A percentile compares a stretch with the other conserved stretches of the same genome.
phyloP scores from a whole-genome alignment of 2,113 vertebrate genomes.

The Eulemur rufifrons region DNA sequence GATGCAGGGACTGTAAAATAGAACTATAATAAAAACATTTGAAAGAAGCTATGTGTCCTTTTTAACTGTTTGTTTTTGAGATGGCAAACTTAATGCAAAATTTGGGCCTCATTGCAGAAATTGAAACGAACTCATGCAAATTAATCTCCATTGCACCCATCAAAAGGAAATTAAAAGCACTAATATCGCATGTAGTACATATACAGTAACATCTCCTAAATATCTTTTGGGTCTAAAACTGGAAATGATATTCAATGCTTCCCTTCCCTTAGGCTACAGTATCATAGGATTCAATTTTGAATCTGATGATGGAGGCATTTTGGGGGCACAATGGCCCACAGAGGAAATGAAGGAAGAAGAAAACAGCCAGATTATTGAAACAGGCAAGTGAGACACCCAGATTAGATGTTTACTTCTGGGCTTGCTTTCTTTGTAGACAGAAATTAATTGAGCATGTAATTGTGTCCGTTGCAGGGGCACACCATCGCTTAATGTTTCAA shows the following conservation, averaged over 20 bases:
- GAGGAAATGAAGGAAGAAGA: constrained; percentile 69
- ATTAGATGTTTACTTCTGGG: constrained; percentile 30
- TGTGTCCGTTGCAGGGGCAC: constrained; percentile 36
- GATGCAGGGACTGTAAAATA: constrained; percentile 58
- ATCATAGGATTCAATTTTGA: constrained; percentile 78
- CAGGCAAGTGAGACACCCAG: constrained; percentile 34
- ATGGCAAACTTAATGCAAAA: constrained; percentile 67
- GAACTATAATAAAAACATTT: constrained; percentile 62
- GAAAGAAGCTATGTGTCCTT: constrained; percentile 66
- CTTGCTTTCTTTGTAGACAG: constrained; percentile 41
- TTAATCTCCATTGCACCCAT: constrained; percentile 75
- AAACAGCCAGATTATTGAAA: constrained; percentile 64
- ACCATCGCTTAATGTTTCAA: constrained; percentile 44
- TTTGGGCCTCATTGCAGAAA: constrained; percentile 74
- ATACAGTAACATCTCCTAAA: constrained; percentile 70
- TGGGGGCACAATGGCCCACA: constrained; percentile 67
- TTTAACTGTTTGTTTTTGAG: constrained; percentile 75
- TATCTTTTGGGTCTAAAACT: constrained; percentile 61
- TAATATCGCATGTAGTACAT: constrained; percentile 62
- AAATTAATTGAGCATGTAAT: constrained; percentile 72
- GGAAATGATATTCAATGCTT: constrained; percentile 72
- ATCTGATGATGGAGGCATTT: constrained; percentile 70
- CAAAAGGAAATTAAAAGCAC: constrained; percentile 77
- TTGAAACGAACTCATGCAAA: constrained; percentile 66
- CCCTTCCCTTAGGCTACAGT: constrained; percentile 73